These are phyloP conservation scores for Hypomecis atomaria DNA, from an alignment of 2,888 invertebrate species.

Conservation along the genomic window DNA sequence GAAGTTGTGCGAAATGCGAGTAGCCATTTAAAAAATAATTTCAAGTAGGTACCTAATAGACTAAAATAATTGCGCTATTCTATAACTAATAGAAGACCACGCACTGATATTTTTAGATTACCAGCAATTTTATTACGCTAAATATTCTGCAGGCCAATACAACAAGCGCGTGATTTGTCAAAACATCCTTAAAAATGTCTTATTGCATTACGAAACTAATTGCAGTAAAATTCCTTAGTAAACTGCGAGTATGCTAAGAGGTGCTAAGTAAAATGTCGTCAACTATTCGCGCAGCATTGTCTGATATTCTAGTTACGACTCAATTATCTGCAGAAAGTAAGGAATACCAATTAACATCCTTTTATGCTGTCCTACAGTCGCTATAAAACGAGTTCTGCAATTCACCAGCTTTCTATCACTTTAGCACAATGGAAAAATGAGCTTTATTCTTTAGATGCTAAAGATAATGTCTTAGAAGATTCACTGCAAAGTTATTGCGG, in stretches of 20 bases:
- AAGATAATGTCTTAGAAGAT: constrained; percentile 15
- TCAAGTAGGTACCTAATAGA: no score
- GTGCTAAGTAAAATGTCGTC: constrained; percentile 31
- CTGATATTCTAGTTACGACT: constrained; percentile 68
- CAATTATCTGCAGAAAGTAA: constrained; percentile 72
- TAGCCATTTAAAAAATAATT: no score
- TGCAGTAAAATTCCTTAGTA: constrained; percentile 32
- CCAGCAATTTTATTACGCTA: no score
- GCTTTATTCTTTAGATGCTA: constrained; percentile 23
- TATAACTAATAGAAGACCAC: no score
- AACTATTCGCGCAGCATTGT: constrained; percentile 70
- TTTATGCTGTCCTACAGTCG: constrained; percentile 63
- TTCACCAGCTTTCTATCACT: constrained; percentile 32
- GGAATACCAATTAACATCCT: constrained; percentile 75
- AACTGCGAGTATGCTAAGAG: constrained; percentile 34
- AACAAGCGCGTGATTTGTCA: no score
- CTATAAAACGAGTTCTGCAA: constrained; percentile 53
- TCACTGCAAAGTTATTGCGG: constrained; percentile 32
- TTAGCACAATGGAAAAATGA: constrained; percentile 6
- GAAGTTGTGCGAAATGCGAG: no score
- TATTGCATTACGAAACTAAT: constrained; percentile 34
- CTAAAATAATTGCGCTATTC: no score
- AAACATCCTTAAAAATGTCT: constrained; percentile 35
- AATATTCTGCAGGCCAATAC: no score
- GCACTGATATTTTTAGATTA: no score